phyloP scores from a whole-genome alignment of 2,113 vertebrate genomes.

The Platysteira castanea region DNA sequence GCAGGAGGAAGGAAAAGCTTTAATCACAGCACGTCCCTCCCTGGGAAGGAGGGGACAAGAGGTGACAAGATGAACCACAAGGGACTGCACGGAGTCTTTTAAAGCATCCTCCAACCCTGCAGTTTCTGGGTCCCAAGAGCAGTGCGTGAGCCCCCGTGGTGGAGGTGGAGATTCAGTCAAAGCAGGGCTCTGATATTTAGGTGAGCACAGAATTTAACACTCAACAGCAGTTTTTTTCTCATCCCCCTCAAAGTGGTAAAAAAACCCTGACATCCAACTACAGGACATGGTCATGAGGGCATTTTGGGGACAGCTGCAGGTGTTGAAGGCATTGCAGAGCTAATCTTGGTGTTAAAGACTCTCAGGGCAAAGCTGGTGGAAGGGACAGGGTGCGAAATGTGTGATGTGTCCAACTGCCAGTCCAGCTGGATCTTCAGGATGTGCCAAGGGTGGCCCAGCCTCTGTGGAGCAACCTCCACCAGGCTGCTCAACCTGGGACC shows the following conservation, averaged over 20 bases:
- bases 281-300: background rate
- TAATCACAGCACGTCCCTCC: background rate
- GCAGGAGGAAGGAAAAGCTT: background rate
- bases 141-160: background rate
- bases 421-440: background rate
- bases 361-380: background rate
- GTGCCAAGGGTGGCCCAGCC: background rate
- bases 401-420: background rate
- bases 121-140: background rate
- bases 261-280: background rate
- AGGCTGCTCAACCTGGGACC: background rate
- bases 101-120: background rate
- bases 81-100: background rate
- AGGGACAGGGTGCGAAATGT: background rate
- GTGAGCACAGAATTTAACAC: background rate
- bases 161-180: background rate
- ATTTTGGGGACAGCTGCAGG: background rate
- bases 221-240: background rate
- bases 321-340: background rate
- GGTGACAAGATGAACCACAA: background rate
- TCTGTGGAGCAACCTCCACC: background rate
- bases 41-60: background rate
- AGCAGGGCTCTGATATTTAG: background rate
- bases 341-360: background rate
- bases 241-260: background rate